These are phyloP conservation scores for Rhizomys pruinosus DNA, from an alignment of 2,113 vertebrate genomes.

Conservation along the genomic window DNA sequence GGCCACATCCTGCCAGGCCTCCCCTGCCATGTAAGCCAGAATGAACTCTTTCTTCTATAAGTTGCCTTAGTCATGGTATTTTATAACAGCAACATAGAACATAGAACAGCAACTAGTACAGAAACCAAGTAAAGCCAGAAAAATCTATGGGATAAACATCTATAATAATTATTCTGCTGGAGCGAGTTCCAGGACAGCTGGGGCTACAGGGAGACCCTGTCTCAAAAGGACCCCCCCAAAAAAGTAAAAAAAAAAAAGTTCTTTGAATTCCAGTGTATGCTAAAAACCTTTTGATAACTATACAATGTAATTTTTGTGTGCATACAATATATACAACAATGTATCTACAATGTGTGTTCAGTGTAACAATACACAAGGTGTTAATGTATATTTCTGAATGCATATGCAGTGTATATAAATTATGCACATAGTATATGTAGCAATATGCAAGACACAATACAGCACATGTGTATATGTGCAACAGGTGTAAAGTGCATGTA, in stretches of 20 bases:
- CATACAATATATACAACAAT: not conserved
- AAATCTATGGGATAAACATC: not conserved
- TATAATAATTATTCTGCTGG: not conserved
- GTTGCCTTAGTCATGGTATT: too few relatives aligned
- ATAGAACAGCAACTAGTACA: not conserved
- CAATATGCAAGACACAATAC: not conserved
- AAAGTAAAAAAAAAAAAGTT: not conserved
- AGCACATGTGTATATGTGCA: not conserved
- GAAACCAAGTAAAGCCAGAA: not conserved
- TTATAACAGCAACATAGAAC: too few relatives aligned
- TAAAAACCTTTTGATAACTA: not conserved
- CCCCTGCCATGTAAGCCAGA: too few relatives aligned
- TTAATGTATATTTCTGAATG: not conserved
- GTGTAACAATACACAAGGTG: not conserved
- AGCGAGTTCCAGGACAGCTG: too few relatives aligned
- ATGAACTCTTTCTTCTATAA: too few relatives aligned
- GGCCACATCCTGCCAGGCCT: too few relatives aligned
- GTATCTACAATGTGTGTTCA: not conserved
- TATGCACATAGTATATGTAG: too few relatives aligned
- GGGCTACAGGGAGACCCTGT: too few relatives aligned
- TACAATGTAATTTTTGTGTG: not conserved
- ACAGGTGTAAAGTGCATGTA: not conserved
- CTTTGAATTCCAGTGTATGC: not conserved
- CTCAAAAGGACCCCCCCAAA: too few relatives aligned
- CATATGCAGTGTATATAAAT: not conserved